These are phyloP conservation scores for Pachycephus smyrnensis DNA, from an alignment of 2,888 invertebrate species.

Conservation along the genomic window DNA sequence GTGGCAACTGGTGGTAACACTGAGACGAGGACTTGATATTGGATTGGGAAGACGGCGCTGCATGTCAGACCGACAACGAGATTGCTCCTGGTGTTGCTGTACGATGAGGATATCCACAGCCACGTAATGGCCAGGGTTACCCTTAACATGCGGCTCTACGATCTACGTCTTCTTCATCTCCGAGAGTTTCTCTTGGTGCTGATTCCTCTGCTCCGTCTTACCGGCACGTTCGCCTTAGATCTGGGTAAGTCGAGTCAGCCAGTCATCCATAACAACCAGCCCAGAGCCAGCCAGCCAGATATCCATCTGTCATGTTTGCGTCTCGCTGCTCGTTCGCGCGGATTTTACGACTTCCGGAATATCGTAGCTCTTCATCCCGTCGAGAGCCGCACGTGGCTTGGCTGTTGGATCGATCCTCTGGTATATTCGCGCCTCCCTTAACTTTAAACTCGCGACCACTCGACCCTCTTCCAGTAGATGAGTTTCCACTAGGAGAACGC, in stretches of 20 bases:
- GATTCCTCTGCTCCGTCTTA: slow-evolving; percentile 45
- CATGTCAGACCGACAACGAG: neutral
- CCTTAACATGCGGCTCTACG: slow-evolving; percentile 57
- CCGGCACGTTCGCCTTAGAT: slow-evolving; percentile 47
- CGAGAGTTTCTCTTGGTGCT: slow-evolving; percentile 51
- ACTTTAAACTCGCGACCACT: neutral
- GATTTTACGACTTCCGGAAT: slow-evolving; percentile 30
- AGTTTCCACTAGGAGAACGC: neutral
- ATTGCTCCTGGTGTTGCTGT: slow-evolving; percentile 36
- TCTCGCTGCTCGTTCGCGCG: slow-evolving; percentile 21
- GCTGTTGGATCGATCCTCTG: neutral
- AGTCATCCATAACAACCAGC: neutral
- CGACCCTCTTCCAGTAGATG: neutral
- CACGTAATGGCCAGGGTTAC: slow-evolving; percentile 46
- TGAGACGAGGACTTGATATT: neutral
- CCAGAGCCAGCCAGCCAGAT: neutral
- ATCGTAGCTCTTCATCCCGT: slow-evolving; percentile 12
- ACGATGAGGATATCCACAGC: slow-evolving; percentile 50
- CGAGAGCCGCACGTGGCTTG: neutral
- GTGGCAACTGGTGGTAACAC: neutral
- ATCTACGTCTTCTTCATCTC: slow-evolving; percentile 46
- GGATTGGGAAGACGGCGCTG: neutral
- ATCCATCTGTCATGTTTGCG: neutral
- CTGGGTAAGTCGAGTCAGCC: slow-evolving; percentile 47
- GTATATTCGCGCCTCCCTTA: neutral